Conservation (phyloP, 2,888 invertebrate species). For the Pyrrhia umbra region DNA sequence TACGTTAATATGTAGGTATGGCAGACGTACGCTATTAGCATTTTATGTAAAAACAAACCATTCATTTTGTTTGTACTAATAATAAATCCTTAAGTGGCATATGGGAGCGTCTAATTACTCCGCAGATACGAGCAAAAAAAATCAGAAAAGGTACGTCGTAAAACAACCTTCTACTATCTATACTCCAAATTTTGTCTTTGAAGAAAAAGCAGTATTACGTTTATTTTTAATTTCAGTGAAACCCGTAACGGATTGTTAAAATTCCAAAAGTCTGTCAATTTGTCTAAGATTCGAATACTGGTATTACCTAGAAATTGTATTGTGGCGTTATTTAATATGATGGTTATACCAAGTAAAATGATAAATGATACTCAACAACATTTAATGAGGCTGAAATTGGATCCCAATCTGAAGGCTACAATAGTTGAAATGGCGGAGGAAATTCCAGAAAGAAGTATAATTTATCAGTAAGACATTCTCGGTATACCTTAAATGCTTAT, state of each 20-base stretch:
- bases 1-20: conserved; percentile 42
- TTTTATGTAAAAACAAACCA: conserved; percentile 58
- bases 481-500: not conserved
- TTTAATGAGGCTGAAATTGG: too few relatives aligned
- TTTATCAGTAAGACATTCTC: not conserved
- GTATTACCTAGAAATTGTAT: too few relatives aligned
- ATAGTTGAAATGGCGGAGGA: too few relatives aligned
- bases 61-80: conserved; percentile 52
- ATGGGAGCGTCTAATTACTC: conserved; percentile 63
- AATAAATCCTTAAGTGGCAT: conserved; percentile 60
- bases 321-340: too few relatives aligned
- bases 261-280: too few relatives aligned
- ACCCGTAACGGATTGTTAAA: too few relatives aligned
- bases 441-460: not conserved
- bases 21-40: conserved; percentile 29
- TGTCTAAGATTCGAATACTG: too few relatives aligned
- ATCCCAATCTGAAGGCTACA: too few relatives aligned
- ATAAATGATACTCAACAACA: too few relatives aligned
- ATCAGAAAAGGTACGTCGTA: conserved; percentile 26
- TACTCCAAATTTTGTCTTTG: not conserved
- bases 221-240: too few relatives aligned
- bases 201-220: not conserved
- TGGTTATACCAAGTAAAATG: too few relatives aligned
- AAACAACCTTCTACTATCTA: conserved; percentile 27
- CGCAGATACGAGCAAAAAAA: conserved; percentile 47